Evolutionary conservation across 2,797 vertebrate species (phyloP).

Genomic region (Mionectes olivaceus): DNA sequence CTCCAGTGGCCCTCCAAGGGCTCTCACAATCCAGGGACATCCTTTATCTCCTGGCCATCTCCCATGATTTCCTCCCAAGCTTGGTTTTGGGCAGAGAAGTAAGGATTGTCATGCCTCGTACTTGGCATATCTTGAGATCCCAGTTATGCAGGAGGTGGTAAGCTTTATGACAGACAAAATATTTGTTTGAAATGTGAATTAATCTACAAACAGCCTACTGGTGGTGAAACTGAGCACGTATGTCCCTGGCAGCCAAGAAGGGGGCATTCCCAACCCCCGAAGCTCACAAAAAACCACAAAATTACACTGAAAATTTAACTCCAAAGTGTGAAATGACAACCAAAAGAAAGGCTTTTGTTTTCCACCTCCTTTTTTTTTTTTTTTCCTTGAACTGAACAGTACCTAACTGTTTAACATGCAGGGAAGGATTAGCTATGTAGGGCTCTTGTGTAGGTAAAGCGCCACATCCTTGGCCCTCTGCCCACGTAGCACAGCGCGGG

Average conservation of each 20-base stretch:
- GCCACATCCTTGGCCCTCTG: conserved; percentile 75
- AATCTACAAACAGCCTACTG: neutral
- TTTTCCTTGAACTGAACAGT: conserved; percentile 64
- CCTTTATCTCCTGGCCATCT: neutral
- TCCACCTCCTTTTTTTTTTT: conserved; percentile 47
- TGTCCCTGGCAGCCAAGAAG: neutral
- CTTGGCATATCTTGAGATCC: neutral
- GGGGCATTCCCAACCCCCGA: neutral
- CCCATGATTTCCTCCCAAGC: neutral
- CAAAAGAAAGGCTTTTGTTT: conserved; percentile 64
- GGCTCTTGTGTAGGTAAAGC: conserved; percentile 79
- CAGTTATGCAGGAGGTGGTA: conserved; percentile 17
- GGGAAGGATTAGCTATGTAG: conserved; percentile 74
- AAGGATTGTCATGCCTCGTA: neutral
- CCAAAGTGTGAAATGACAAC: neutral
- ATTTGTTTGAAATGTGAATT: neutral
- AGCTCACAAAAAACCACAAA: conserved; percentile 31
- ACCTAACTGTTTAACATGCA: conserved; percentile 77
- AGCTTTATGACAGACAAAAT: conserved; percentile 19
- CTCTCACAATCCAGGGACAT: neutral
- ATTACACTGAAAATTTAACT: conserved; percentile 15
- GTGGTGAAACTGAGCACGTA: neutral
- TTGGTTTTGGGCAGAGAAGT: neutral
- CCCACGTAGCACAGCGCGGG: conserved; percentile 68
- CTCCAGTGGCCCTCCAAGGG: neutral